Base-by-base conservation (phyloP, 2,797 vertebrate species). In the Cyclopterus lumpus region DNA sequence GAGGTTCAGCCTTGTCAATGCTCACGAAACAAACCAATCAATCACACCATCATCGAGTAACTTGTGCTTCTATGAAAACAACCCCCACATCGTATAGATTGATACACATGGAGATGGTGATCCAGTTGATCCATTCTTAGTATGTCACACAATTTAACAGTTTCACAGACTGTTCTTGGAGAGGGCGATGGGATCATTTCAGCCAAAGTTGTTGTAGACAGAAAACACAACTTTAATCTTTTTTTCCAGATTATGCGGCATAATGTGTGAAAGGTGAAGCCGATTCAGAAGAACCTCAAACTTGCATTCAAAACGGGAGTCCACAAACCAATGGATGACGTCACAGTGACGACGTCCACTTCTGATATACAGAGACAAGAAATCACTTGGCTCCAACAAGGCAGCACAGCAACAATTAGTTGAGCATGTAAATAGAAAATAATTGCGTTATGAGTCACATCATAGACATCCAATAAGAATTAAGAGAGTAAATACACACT, bases 1-100 rank as follows among this genome's bases (percentile, higher is more conserved):
- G 75, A 46, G 79, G 79, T 81, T 89, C 86, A 75, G 64, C 77
- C 75, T 65, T 71, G 75, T 83, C 75, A 70, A 86, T 89, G 84
- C 78, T 85, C 68, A 73, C 24, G 67, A 67, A 68, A 87, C 76
- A 79, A 82, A 85, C 57, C 74, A 51, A 77, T n/a, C n/a, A n/a
- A n/a, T n/a, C 72, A 68, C 9, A 4, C 4, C 22, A 64, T 73
- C 18, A 44, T 68, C 79, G 24, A 79, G 49, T 4, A 76, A 80
- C 49, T 74, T 73, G 10, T 32, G 15, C 16, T n/a, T 58, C 4
- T 60, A 18, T 16, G 0, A 65, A 38, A 14, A 6, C 3, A 8
- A 8, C 22, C 1, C 30, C 20, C 49, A 28, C 26, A 30, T 60
- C 16, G 66, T 40, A 2, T 8, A 24, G 36, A 57, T 34, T 8